Conservation (phyloP, 2,797 vertebrate genomes). For the Mus caroli region DNA sequence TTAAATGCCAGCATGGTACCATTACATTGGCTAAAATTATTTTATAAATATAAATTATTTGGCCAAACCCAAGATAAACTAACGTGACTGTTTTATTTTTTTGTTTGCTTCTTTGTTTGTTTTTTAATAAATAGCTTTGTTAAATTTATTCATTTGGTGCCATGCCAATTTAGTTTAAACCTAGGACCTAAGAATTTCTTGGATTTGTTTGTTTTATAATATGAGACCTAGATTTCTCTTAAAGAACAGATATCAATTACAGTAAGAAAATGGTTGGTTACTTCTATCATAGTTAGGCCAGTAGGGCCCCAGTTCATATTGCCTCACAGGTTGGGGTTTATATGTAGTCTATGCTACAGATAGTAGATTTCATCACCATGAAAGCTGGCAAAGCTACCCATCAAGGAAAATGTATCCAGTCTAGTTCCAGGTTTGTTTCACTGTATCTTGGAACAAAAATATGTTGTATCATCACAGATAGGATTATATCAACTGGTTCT, state of each 20-base stretch:
- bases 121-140: no score
- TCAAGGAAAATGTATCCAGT: neutral
- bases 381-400: neutral
- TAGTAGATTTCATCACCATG: neutral
- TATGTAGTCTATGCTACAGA: neutral
- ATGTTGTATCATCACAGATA: neutral
- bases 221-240: neutral
- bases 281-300: neutral
- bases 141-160: neutral
- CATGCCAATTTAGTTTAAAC: neutral
- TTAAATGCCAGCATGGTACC: neutral
- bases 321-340: neutral
- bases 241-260: neutral
- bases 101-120: no score
- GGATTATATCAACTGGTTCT: neutral
- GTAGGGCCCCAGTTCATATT: neutral
- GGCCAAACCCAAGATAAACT: neutral
- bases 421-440: neutral
- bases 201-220: neutral
- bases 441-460: neutral
- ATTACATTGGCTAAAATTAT: neutral
- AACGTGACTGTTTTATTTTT: neutral
- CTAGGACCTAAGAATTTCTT: neutral
- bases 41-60: neutral
- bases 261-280: neutral